phyloP scores from a whole-genome alignment of 2,888 invertebrate species.

The Hipparchia semele region DNA sequence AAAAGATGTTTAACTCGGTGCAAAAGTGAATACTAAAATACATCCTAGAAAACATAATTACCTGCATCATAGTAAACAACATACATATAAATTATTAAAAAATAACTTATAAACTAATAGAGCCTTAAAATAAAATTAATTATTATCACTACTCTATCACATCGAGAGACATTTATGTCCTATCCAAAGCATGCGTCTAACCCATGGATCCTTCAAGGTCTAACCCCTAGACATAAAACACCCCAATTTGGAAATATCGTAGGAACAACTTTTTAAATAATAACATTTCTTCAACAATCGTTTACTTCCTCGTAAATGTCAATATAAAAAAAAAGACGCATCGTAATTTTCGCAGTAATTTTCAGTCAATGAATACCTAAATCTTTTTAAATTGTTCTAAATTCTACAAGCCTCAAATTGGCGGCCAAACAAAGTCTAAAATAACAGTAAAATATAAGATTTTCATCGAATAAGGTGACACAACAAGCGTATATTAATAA shows the following conservation, averaged over 20 bases:
- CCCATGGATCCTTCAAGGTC: neutral
- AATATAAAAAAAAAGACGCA: too few species aligned
- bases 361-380: too few species aligned
- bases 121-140: slow-evolving; percentile 35
- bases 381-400: too few species aligned
- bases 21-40: slow-evolving; percentile 8
- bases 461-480: too few species aligned
- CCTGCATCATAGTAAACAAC: neutral
- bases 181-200: slow-evolving; percentile 5
- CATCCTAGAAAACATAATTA: neutral
- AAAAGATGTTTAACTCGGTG: neutral
- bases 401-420: neutral
- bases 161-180: slow-evolving; percentile 42
- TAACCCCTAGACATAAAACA: slow-evolving; percentile 35
- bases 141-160: slow-evolving; percentile 59
- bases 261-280: too few species aligned
- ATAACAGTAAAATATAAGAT: neutral
- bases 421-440: neutral
- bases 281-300: neutral
- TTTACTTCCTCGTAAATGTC: neutral
- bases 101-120: slow-evolving; percentile 11
- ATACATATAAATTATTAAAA: slow-evolving; percentile 8
- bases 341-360: too few species aligned
- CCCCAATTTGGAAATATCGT: slow-evolving; percentile 1
- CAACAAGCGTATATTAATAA: too few species aligned